phyloP scores from a whole-genome alignment of 2,797 vertebrate genomes.

The Lagocephalus sceleratus region DNA sequence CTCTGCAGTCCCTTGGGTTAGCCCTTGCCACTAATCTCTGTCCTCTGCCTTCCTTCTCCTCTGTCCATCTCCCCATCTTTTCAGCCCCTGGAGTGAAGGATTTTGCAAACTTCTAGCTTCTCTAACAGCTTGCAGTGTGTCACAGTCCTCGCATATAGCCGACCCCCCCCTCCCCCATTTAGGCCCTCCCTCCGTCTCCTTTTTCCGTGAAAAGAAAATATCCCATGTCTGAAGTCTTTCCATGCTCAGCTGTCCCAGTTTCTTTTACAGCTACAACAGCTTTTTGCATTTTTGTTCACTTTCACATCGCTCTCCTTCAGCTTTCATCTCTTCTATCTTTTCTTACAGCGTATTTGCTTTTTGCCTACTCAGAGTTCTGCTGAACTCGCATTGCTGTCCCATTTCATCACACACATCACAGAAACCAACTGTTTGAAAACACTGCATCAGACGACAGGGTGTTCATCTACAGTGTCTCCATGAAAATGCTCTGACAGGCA shows the following conservation, averaged over 20 bases:
- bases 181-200: slow-evolving; percentile 10
- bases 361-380: slow-evolving; percentile 6
- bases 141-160: slow-evolving; percentile 33
- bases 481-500: neutral
- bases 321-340: slow-evolving; percentile 23
- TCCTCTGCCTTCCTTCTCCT: slow-evolving; percentile 44
- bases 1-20: slow-evolving; percentile 52
- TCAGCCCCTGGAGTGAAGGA: slow-evolving; percentile 38
- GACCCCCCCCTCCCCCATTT: neutral
- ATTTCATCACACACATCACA: slow-evolving; percentile 5
- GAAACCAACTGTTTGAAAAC: neutral
- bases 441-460: neutral
- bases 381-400: slow-evolving; percentile 10
- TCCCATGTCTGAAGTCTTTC: slow-evolving; percentile 37
- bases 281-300: slow-evolving; percentile 31
- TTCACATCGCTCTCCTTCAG: slow-evolving; percentile 13
- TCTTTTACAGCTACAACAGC: slow-evolving; percentile 13
- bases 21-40: slow-evolving; percentile 56
- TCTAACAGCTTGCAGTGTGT: slow-evolving; percentile 21
- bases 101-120: slow-evolving; percentile 53
- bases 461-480: neutral
- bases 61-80: slow-evolving; percentile 20
- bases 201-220: slow-evolving; percentile 38
- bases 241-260: slow-evolving; percentile 46
- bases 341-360: slow-evolving; percentile 1